Base-by-base conservation (phyloP, 1,140 invertebrate species). In the Zaprionus inermis region DNA sequence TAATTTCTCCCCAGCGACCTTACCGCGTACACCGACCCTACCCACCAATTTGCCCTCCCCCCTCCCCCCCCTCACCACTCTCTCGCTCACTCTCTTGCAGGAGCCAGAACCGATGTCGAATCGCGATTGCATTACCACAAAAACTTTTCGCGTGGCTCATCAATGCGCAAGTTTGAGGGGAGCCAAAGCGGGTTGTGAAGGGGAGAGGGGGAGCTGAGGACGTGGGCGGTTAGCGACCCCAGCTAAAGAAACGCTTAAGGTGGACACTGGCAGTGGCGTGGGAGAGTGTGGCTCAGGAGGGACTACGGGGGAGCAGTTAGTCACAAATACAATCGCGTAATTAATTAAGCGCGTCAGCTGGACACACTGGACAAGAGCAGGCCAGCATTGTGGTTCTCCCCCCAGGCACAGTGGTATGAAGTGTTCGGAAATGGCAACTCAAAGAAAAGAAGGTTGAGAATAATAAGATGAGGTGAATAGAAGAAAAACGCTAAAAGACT, bases 311-410 rank as follows among this genome's bases (percentile, higher is more conserved):
- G 20, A 65, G 72, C 82, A 81, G 82, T 85, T 85, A 86, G 79
- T 86, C 82, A 86, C 83, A 81, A 86, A 85, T 85, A 86, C 82
- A 88, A 89, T 88, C 84, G 84, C 78, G 85, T 89, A 89, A 90
- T 89, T 89, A 89, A 89, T 89, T 89, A 86, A 85, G 81, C 84
- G 52, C 86, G 85, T 79, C 84, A 89, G 81, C 84, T 81, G 84
- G 78, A 88, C 82, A 73, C 51, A n/a, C 61, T 80, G 76, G 55
- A 76, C 56, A 66, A 74, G 44, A 63, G 44, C 56, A 28, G 36
- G 16, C 38, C 22, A 16, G 60, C 68, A 73, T 64, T 63, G 52
- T 54, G 20, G 32, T 76, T 77, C 55, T 5, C 12, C 36, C n/a
- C 38, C 59, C 28, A 32, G 10, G 38, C 34, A 88, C 84, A 83